phyloP scores from a whole-genome alignment of 2,113 vertebrate genomes.

The Hipposideros armiger region DNA sequence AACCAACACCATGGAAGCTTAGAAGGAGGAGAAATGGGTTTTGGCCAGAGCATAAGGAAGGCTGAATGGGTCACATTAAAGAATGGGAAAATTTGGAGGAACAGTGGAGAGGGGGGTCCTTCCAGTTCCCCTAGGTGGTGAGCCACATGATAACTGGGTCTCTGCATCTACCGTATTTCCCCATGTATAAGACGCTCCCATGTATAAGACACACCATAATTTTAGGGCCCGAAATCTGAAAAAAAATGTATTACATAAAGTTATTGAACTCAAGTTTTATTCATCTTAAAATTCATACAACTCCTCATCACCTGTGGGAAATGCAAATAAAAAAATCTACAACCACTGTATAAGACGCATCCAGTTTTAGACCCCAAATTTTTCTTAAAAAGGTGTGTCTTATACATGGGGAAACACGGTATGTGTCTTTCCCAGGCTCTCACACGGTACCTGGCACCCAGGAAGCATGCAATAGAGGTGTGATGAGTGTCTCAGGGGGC shows the following conservation, averaged over 20 bases:
- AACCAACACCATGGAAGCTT: not conserved
- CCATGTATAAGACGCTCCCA: too few species aligned
- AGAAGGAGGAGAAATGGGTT: not conserved
- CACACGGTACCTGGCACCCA: not conserved
- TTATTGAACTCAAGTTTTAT: too few species aligned
- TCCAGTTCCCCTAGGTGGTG: not conserved
- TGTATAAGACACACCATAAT: too few species aligned
- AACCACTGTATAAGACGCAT: too few species aligned
- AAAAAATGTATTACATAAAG: too few species aligned
- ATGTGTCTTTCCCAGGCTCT: not conserved
- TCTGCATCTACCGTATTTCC: not conserved
- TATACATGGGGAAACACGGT: too few species aligned
- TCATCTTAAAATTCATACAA: too few species aligned
- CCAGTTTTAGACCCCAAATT: too few species aligned
- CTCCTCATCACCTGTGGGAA: too few species aligned
- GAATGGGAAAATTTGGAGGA: not conserved
- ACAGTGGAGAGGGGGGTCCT: not conserved
- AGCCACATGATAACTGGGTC: not conserved
- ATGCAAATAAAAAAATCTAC: too few species aligned
- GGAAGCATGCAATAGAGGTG: not conserved
- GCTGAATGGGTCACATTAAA: not conserved
- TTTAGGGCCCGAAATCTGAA: too few species aligned
- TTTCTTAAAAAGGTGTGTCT: too few species aligned
- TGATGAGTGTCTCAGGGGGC: fast-evolving
- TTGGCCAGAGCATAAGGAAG: not conserved